Base-by-base conservation (phyloP, 1,140 invertebrate genomes). In the Aphelenchoides besseyi region DNA sequence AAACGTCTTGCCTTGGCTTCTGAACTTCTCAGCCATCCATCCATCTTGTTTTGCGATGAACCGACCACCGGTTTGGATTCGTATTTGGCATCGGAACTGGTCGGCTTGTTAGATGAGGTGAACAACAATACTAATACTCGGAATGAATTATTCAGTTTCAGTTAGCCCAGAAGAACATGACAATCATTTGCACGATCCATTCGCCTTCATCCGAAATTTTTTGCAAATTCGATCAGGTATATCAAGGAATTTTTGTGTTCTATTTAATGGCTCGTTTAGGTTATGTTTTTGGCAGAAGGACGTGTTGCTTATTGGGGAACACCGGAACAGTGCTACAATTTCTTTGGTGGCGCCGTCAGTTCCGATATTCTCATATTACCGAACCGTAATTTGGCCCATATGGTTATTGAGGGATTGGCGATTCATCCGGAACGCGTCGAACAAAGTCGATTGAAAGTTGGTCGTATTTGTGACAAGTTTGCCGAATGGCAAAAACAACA, bases 141-240 rank as follows among this genome's bases (percentile, higher is more conserved):
- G 1, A 23, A n/a, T 18, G 8, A 3, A 23, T 48, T 33, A 68
- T 37, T 29, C 29, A 32, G 12, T 35, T 26, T 66, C 41, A 37
- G 48, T 32, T 79, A 8, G 69, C 64, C 28, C 69, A 69, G 54
- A 82, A 83, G 53, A 87, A 86, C 54, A 90, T 88, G 53, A 91
- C 91, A 48, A 89, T 93, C 9, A 88, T 93, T 23, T 91, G 91
- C 76, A 91, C 91, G 0, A 90, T 93, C 32, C 92, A 94, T 85
- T 92, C 93, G 79, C 92, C 92, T 0, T 90, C 91, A 5, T 92
- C 91, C 1, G 90, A 91, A 72, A 88, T 93, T 8, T 91, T 92
- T 76, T 89, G 91, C 76, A 85, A 91, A 53, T 94, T 93, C 84
- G 89, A 92, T 66, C 88, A 91, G 81, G 88, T n/a, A n/a, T n/a